These are phyloP conservation scores for Saturnia japonica DNA, from an alignment of 2,888 invertebrate genomes.

Conservation along the genomic window DNA sequence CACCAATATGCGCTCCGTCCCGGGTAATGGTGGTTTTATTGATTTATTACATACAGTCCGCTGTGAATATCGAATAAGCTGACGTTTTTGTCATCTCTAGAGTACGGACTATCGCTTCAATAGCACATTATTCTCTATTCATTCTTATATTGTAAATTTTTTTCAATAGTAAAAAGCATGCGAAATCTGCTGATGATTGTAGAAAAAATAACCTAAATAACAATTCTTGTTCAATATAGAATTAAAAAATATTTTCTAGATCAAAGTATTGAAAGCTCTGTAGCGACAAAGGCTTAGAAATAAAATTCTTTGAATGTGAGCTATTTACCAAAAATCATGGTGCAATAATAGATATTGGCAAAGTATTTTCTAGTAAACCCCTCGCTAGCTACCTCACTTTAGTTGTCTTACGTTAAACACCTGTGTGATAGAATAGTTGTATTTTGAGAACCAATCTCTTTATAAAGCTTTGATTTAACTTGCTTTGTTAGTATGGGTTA, in stretches of 20 bases:
- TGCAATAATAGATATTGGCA: too few species aligned
- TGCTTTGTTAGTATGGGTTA: too few species aligned
- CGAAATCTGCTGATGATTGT: neutral
- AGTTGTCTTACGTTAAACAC: too few species aligned
- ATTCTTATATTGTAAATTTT: neutral
- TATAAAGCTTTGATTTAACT: too few species aligned
- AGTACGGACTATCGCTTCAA: conserved; percentile 16
- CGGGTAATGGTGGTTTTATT: conserved; percentile 50
- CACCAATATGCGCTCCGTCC: conserved; percentile 25
- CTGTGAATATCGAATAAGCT: conserved; percentile 51
- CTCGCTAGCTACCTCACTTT: too few species aligned
- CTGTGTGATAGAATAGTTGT: too few species aligned
- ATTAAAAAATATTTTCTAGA: neutral
- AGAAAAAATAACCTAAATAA: neutral
- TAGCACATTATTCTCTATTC: neutral
- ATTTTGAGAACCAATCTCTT: too few species aligned
- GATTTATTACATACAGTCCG: conserved; percentile 51
- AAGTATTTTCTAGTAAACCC: too few species aligned
- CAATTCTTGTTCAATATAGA: neutral
- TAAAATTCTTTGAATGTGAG: neutral
- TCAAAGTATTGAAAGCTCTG: neutral
- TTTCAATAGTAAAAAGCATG: neutral
- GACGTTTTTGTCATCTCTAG: conserved; percentile 40
- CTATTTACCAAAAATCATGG: too few species aligned
- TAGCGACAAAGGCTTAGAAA: neutral